These are phyloP conservation scores for Arvicanthis niloticus DNA, from an alignment of 2,113 vertebrate species.

Conservation along the genomic window DNA sequence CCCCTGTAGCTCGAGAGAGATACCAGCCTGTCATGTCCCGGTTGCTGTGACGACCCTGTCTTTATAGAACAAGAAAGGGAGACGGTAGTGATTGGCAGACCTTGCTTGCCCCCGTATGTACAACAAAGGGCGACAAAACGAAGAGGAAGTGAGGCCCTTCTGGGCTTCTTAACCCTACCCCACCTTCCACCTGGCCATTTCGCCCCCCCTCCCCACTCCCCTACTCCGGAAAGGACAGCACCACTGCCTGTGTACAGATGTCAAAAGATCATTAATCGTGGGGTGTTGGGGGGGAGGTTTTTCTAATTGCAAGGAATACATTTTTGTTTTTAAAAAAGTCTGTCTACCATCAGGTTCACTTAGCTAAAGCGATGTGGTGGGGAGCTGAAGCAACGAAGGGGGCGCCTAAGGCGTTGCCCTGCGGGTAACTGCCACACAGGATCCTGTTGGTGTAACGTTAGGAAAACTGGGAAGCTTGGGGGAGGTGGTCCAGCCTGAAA, in stretches of 20 bases:
- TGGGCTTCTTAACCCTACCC: slow-evolving; percentile 92
- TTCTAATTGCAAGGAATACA: slow-evolving; percentile 52
- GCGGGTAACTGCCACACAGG: slow-evolving; percentile 49
- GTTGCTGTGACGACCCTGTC: slow-evolving; percentile 93
- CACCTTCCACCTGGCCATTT: slow-evolving; percentile 90
- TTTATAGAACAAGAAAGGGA: slow-evolving; percentile 89
- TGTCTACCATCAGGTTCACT: slow-evolving; percentile 42
- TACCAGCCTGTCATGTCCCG: slow-evolving; percentile 91
- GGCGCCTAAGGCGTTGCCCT: slow-evolving; percentile 20
- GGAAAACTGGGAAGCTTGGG: not conserved
- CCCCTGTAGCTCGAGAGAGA: slow-evolving; percentile 90
- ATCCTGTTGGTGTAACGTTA: slow-evolving; percentile 63
- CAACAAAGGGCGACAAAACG: slow-evolving; percentile 94
- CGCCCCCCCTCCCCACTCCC: slow-evolving; percentile 73
- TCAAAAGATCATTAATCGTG: slow-evolving; percentile 27
- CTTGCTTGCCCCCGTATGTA: slow-evolving; percentile 91
- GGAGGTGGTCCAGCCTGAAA: slow-evolving; percentile 79
- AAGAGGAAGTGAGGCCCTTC: slow-evolving; percentile 94
- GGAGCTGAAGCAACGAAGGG: not conserved
- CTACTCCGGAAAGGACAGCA: slow-evolving; percentile 45
- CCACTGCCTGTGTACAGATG: slow-evolving; percentile 10
- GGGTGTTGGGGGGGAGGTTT: not conserved
- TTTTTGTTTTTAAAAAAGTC: not conserved
- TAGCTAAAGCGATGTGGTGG: slow-evolving; percentile 4
- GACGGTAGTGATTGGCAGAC: slow-evolving; percentile 93